Conservation (phyloP, 2,888 invertebrate genomes). For the Drosophila engyochracea region DNA sequence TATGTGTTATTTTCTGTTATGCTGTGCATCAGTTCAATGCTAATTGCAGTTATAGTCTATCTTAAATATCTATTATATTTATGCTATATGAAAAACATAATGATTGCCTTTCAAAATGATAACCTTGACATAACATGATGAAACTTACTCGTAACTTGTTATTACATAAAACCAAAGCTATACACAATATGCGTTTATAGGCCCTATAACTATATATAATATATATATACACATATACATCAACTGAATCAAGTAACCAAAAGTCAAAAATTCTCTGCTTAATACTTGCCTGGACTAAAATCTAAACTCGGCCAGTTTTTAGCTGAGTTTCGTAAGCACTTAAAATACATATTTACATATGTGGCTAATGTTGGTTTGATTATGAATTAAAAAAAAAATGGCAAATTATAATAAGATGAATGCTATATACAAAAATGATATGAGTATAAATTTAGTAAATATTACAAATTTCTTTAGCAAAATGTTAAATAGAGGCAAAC, state of each 20-base stretch:
- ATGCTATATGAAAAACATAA: slow-evolving; percentile 36
- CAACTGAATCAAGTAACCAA: slow-evolving; percentile 13
- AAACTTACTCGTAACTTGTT: slow-evolving; percentile 72
- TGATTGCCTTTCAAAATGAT: slow-evolving; percentile 72
- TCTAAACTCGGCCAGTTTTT: background rate
- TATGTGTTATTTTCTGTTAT: slow-evolving; percentile 59
- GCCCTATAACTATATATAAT: slow-evolving; percentile 35
- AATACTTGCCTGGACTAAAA: slow-evolving; percentile 13
- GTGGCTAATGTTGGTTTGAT: slow-evolving; percentile 77
- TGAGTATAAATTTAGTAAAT: slow-evolving; percentile 49
- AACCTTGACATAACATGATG: slow-evolving; percentile 47
- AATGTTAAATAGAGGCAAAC: slow-evolving; percentile 51
- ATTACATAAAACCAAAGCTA: slow-evolving; percentile 62
- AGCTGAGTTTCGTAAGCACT: slow-evolving; percentile 32
- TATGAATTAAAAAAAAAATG: slow-evolving; percentile 45
- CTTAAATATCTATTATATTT: slow-evolving; percentile 41
- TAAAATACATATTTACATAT: slow-evolving; percentile 56
- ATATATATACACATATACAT: slow-evolving; percentile 19
- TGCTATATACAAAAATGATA: slow-evolving; percentile 31
- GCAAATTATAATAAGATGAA: slow-evolving; percentile 22
- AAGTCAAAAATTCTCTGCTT: slow-evolving; percentile 8
- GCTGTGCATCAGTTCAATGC: slow-evolving; percentile 70
- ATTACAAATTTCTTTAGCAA: slow-evolving; percentile 68
- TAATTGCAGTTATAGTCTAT: slow-evolving; percentile 61
- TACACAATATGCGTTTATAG: slow-evolving; percentile 50